These are phyloP conservation scores for Acronicta alni DNA, from an alignment of 2,888 invertebrate species.

Conservation along the genomic window DNA sequence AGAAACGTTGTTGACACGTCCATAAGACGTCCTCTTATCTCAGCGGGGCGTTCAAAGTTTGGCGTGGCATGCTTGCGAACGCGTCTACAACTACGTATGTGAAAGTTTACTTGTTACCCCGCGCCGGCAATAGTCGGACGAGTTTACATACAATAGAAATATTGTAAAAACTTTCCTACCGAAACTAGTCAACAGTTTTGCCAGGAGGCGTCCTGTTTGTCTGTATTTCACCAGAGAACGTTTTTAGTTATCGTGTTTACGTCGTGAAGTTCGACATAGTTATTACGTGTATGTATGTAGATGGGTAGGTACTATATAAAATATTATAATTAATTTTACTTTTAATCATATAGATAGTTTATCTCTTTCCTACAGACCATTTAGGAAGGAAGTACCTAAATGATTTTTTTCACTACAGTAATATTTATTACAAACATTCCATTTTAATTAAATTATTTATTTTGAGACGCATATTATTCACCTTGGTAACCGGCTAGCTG, in stretches of 20 bases:
- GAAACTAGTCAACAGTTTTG: constrained; percentile 50
- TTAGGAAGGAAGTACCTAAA: no score
- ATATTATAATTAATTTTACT: no score
- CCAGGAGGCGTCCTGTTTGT: constrained; percentile 29
- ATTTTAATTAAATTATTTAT: no score
- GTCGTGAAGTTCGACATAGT: constrained; percentile 13
- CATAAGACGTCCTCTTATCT: constrained; percentile 34
- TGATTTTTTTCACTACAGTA: no score
- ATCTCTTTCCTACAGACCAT: no score
- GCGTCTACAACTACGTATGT: constrained; percentile 36
- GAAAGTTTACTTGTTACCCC: constrained; percentile 60
- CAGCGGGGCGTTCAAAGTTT: constrained; percentile 39
- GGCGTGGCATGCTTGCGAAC: constrained; percentile 18
- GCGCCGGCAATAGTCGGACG: constrained; percentile 47
- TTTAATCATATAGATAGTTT: no score
- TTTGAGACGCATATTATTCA: no score
- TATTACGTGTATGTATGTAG: no score
- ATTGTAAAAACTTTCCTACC: constrained; percentile 54
- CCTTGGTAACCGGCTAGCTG: no score
- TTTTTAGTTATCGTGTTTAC: constrained; percentile 26
- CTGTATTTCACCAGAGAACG: constrained; percentile 32
- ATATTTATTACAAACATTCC: no score
- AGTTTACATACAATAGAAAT: constrained; percentile 56
- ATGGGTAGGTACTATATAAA: no score
- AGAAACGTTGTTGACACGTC: constrained; percentile 29